These are phyloP conservation scores for Neoascia interrupta DNA, from an alignment of 2,888 invertebrate species.

Conservation along the genomic window DNA sequence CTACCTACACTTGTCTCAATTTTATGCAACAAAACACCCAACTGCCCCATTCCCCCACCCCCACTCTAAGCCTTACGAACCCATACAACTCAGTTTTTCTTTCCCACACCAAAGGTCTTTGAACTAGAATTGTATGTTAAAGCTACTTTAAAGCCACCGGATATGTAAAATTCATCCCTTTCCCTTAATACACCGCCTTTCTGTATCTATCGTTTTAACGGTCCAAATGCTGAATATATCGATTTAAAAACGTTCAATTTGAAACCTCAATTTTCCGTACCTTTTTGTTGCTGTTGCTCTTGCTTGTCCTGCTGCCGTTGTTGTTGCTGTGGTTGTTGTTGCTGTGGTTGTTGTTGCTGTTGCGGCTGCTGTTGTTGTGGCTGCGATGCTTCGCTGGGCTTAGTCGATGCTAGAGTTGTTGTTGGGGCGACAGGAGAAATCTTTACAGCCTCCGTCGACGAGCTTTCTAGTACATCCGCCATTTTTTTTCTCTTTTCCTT, in stretches of 20 bases:
- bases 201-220: conserved; percentile 35
- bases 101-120: conserved; percentile 32
- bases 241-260: conserved; percentile 54
- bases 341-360: conserved; percentile 28
- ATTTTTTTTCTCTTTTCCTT: conserved; percentile 33
- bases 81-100: background rate
- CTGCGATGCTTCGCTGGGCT: conserved; percentile 33
- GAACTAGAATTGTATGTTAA: conserved; percentile 38
- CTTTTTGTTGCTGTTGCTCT: conserved; percentile 60
- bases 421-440: conserved; percentile 46
- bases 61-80: no score
- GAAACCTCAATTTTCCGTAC: conserved; percentile 31
- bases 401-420: conserved; percentile 54
- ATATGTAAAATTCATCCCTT: conserved; percentile 41
- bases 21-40: background rate
- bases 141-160: conserved; percentile 50
- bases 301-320: conserved; percentile 36
- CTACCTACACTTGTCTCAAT: no score
- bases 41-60: no score
- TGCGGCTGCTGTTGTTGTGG: conserved; percentile 38
- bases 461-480: conserved; percentile 68
- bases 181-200: conserved; percentile 5
- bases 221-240: conserved; percentile 36
- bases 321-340: conserved; percentile 13
- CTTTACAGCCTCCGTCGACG: conserved; percentile 53